Base-by-base conservation (phyloP, 2,888 invertebrate species). In the Amiota minor region DNA sequence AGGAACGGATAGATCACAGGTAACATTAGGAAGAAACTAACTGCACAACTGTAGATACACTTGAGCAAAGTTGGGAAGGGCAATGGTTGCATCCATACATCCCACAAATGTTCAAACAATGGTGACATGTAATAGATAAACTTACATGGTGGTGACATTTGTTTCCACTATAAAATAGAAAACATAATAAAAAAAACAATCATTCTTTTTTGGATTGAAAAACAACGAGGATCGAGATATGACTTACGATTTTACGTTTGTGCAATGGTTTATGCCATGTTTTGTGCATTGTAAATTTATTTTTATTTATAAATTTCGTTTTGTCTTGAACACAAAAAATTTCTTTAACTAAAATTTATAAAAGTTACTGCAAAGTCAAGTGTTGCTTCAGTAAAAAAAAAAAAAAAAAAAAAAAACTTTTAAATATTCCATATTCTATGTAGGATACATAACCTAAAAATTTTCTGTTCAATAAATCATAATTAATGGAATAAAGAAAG, bases 41-140 rank as follows among this genome's bases (percentile, higher is more conserved):
- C 23, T 8, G 53, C 72, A 47, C 78, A 82, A 10, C 81, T 79
- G 49, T 83, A 86, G 6, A 78, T 1, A 18, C 80, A 73, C 74
- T 88, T 88, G 9, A 88, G 75, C 4, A 88, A 77, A 12, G 87
- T 88, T 3, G 87, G 87, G 75, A 88, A 88, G 9, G 87, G 87
- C 49, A 88, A 70, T 4, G 88, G 87, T 45, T 86, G 84, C 74
- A 80, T 61, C 88, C 88, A 88, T 46, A 78, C 75, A 20, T 80
- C 78, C n/a, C 83, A 74, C 35, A 88, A 68, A 70, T 87, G 80
- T 16, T 80, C 76, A 18, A 83, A 61, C 53, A 88, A 75, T 0
- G 87, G 87, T 46, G 84, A 79, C 78, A 84, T 80, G 3, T 87
- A 88, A 70, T 88, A 88, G 2, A 82, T 73, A 18, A 80, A 49